A percentile compares a stretch with the other conserved stretches of the same genome.
phyloP scores from a whole-genome alignment of 2,113 vertebrate species.

The Eclectus roratus region DNA sequence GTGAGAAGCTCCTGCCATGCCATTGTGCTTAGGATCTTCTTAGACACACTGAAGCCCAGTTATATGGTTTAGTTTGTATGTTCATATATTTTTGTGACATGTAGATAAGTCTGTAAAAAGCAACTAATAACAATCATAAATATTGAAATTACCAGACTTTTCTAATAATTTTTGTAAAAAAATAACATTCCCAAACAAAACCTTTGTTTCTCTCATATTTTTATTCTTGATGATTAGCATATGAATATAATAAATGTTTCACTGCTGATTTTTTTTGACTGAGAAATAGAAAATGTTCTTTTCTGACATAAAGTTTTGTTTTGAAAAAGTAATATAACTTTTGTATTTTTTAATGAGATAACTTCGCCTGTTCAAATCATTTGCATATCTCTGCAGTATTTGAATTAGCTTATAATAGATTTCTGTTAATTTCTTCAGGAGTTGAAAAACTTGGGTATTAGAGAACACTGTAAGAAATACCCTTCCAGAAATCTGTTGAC shows the following conservation, averaged over 20 bases:
- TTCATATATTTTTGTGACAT: neutral
- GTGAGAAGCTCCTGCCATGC: neutral
- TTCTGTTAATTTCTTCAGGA: neutral
- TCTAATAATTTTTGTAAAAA: neutral
- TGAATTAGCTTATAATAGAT: neutral
- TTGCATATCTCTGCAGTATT: neutral
- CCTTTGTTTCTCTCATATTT: neutral
- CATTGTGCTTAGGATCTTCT: accelerated
- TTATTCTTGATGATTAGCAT: neutral
- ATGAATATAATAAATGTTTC: neutral
- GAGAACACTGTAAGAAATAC: neutral
- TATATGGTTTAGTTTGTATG: neutral
- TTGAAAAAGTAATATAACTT: neutral
- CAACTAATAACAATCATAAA: neutral
- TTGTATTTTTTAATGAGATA: neutral
- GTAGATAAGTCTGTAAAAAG: neutral
- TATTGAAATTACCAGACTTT: neutral
- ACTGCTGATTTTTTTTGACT: neutral
- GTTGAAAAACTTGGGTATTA: neutral
- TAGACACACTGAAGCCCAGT: neutral
- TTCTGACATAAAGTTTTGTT: neutral
- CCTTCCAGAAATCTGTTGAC: slow-evolving; percentile 11
- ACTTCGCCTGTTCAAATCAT: neutral
- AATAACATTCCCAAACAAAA: neutral
- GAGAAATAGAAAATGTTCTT: neutral